Conservation (phyloP, 2,888 invertebrate species). For the Calliopum simillimum region DNA sequence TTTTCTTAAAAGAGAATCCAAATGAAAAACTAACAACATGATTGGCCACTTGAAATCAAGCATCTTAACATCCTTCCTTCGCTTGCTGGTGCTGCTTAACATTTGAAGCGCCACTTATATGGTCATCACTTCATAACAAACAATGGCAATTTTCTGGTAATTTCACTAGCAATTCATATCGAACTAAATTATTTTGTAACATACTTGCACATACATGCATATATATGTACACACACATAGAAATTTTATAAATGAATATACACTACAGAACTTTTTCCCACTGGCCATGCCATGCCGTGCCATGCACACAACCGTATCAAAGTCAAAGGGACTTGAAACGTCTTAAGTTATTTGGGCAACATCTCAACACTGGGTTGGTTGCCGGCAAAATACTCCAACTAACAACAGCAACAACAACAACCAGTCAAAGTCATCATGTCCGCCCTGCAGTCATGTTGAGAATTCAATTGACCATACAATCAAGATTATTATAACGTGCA, state of each 20-base stretch:
- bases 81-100: too few relatives aligned
- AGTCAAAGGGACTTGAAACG: slow-evolving; percentile 9
- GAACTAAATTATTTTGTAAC: slow-evolving; percentile 26
- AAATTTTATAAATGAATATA: neutral
- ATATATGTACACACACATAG: neutral
- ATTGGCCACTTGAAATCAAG: too few relatives aligned
- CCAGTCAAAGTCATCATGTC: slow-evolving; percentile 42
- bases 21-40: too few relatives aligned
- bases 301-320: neutral
- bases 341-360: slow-evolving; percentile 10
- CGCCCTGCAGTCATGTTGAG: slow-evolving; percentile 57
- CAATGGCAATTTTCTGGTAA: slow-evolving; percentile 32
- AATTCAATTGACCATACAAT: slow-evolving; percentile 65
- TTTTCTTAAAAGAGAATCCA: too few relatives aligned
- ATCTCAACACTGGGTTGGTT: neutral
- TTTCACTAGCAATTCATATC: slow-evolving; percentile 28
- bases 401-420: too few relatives aligned
- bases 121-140: slow-evolving; percentile 24
- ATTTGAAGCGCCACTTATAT: slow-evolving; percentile 3
- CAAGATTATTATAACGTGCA: slow-evolving; percentile 59
- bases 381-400: too few relatives aligned
- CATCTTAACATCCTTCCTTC: too few relatives aligned
- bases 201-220: neutral
- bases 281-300: neutral
- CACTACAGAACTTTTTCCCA: neutral